Evolutionary conservation across 2,113 vertebrate species (phyloP).

Genomic region (Suricata suricatta): DNA sequence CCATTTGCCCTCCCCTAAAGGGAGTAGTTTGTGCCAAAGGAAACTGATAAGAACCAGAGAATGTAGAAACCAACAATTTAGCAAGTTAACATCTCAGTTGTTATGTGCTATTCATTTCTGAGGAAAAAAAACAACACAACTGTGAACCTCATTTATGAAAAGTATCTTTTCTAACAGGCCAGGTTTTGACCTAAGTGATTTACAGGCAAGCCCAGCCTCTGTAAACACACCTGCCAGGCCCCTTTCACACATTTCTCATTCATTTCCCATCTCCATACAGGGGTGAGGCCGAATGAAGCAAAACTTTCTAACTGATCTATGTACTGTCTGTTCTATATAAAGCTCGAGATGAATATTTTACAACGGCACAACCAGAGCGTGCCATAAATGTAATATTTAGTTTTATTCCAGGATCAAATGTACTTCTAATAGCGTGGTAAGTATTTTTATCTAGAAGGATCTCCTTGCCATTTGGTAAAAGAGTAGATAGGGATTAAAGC

Average conservation of each 20-base stretch:
- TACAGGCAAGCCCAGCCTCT: neutral
- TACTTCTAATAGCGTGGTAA: neutral
- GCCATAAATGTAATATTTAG: neutral
- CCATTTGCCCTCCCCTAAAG: neutral
- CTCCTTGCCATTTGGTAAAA: neutral
- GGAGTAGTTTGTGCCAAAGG: neutral
- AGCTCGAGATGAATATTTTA: neutral
- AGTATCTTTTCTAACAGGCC: neutral
- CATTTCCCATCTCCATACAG: neutral
- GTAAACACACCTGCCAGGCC: neutral
- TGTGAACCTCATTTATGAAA: neutral
- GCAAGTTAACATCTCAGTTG: neutral
- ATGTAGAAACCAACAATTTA: neutral
- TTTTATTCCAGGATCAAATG: neutral
- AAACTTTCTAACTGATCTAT: neutral
- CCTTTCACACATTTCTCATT: neutral
- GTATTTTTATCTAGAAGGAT: neutral
- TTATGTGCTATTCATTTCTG: neutral
- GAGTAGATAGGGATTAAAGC: conserved; percentile 14
- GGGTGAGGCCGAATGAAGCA: neutral
- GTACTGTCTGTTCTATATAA: neutral
- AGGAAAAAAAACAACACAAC: neutral
- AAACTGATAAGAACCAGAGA: conserved; percentile 15
- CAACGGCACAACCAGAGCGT: neutral
- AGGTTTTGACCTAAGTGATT: neutral